Evolutionary conservation across 2,113 vertebrate species (phyloP), one percentile per base, ranked within the genome.

Genomic region (Prunella himalayana): DNA sequence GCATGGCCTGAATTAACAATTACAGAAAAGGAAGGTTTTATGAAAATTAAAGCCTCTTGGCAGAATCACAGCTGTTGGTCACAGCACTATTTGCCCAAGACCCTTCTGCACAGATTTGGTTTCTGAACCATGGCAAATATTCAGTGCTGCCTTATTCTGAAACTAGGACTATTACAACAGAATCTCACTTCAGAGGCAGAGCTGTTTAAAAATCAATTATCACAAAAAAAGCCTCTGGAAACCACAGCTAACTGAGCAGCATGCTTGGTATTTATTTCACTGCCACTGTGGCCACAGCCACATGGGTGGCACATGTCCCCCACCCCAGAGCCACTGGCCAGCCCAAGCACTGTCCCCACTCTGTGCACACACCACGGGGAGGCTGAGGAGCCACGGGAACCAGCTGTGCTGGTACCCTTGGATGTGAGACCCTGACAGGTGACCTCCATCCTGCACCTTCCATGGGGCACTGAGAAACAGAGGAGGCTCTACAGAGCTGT

Each of bases 291-390:
- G 65, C 33, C 42, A 49, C 31, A 39, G 49, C 19, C 61, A 30
- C 8, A 2, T 4, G 3, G 30, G n/a, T 6, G 35, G 35, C 39
- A 16, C 7, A 3, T 0, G 30, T 4, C 1, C 16, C 39, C 12
- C 35, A 13, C 14, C 19, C 25, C 49, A 11, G 20, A 18, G 35
- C 17, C 42, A 6, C 11, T 19, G 57, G 41, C 51, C 21, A 3
- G 1, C 33, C 28, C 54, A 22, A 13, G 13, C 45, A 6, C 14
- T 18, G 54, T 9, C 63, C 41, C 10, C 10, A 7, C 42, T 5
- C 1, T 2, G 51, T 1, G 41, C 15, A 2, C 24, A 35, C 27
- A 24, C 5, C 33, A 11, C 25, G 9, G 30, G 27, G 39, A 1
- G 25, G 24, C 76, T 63, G 57, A 33, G 16, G 30, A 10, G 25